Percentiles rank a stretch among this genome's conserved stretches.
Conservation (phyloP, 2,888 invertebrate species). For the Plusia festucae region DNA sequence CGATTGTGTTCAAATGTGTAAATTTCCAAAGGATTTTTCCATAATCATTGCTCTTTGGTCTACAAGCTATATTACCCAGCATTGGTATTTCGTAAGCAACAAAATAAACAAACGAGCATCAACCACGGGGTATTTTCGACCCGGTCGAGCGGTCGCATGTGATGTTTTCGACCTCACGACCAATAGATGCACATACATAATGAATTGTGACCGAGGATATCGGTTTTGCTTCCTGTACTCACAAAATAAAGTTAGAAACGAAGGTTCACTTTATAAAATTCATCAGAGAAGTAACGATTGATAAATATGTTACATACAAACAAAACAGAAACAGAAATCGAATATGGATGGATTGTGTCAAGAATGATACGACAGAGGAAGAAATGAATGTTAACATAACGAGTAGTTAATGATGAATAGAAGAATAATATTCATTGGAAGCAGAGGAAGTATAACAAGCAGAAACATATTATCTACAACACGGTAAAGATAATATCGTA, state of each 20-base stretch:
- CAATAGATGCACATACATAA: conserved; percentile 77
- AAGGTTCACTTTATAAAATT: conserved; percentile 19
- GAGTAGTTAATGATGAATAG: not conserved
- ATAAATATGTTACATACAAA: not conserved
- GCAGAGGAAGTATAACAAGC: not conserved
- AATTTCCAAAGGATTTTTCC: not conserved
- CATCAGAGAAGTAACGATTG: not conserved
- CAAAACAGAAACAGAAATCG: not conserved
- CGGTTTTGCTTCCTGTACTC: conserved; percentile 48
- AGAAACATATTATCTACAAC: no score
- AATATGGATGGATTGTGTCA: not conserved
- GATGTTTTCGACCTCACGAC: conserved; percentile 61
- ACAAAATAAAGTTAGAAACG: conserved; percentile 16
- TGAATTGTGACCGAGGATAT: conserved; percentile 64
- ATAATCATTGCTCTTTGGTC: not conserved
- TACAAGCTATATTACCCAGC: not conserved
- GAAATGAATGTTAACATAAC: not conserved
- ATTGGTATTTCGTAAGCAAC: conserved; percentile 34
- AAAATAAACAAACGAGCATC: conserved; percentile 33
- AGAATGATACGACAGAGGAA: not conserved
- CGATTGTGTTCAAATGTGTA: no score
- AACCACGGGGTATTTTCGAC: conserved; percentile 45
- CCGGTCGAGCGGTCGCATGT: conserved; percentile 41
- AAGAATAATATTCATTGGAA: not conserved
- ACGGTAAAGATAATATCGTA: no score